These are phyloP conservation scores for Diaprepes abbreviatus DNA, from an alignment of 2,888 invertebrate genomes.

Conservation along the genomic window DNA sequence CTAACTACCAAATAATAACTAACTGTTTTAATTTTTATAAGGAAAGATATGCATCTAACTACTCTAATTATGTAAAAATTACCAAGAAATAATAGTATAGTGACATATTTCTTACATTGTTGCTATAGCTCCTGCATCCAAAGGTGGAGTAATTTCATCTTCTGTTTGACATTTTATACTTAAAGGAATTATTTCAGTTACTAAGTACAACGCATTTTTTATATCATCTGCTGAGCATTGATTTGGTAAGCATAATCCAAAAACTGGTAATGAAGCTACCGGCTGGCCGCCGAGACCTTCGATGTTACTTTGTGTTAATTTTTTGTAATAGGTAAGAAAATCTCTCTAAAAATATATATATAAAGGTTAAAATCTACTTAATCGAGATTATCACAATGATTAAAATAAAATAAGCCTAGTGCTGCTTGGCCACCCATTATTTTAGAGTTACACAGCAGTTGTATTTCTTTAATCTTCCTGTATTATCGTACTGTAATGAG, in stretches of 20 bases:
- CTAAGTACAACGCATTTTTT: background rate
- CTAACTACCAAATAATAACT: no score
- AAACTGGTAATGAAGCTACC: background rate
- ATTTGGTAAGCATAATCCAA: constrained; percentile 32
- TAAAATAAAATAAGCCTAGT: no score
- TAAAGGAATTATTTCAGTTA: constrained; percentile 4
- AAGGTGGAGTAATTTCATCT: background rate
- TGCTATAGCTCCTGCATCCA: constrained; percentile 17
- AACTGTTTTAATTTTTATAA: no score
- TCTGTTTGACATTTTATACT: constrained; percentile 31
- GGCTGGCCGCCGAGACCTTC: background rate
- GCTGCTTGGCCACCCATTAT: no score
- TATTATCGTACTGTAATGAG: no score
- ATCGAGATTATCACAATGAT: no score
- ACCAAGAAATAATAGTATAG: background rate
- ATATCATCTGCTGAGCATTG: constrained; percentile 26
- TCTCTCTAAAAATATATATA: background rate
- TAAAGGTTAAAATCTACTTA: no score
- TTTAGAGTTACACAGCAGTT: no score
- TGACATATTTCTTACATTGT: constrained; percentile 12
- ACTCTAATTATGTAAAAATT: no score
- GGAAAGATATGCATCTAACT: no score
- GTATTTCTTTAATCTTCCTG: no score
- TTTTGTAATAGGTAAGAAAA: background rate
- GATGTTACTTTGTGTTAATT: background rate